phyloP scores from a whole-genome alignment of 2,113 vertebrate genomes.

The Laterallus jamaicensis region DNA sequence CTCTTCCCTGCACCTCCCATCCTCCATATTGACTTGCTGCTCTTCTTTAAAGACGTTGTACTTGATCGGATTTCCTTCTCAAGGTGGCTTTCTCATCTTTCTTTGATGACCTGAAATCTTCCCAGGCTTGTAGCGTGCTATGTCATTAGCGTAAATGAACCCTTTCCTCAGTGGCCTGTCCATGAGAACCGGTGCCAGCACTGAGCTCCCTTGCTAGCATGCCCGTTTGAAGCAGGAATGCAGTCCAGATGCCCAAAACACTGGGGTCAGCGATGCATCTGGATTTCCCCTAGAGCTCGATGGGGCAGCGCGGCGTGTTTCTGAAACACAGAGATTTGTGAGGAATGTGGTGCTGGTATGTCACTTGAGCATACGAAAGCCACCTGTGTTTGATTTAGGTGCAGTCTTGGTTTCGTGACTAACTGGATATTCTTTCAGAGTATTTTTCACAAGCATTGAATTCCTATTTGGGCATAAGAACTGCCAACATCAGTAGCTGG shows the following conservation, averaged over 20 bases:
- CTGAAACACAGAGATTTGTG: not conserved
- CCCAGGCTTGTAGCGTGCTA: not conserved
- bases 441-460: not conserved
- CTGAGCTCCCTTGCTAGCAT: conserved; percentile 3
- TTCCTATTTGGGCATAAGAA: not conserved
- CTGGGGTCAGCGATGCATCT: not conserved
- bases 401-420: not conserved
- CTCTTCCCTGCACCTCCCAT: not conserved
- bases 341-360: conserved; percentile 37
- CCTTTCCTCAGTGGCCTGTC: not conserved
- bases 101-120: conserved; percentile 30
- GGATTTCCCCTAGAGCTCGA: conserved; percentile 38
- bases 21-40: not conserved
- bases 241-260: conserved; percentile 33
- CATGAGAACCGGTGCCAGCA: not conserved
- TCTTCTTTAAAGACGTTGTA: not conserved
- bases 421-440: not conserved
- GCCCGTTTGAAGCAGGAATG: conserved; percentile 33
- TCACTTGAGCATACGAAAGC: not conserved
- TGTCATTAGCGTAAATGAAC: not conserved
- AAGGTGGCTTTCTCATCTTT: conserved; percentile 5
- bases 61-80: not conserved
- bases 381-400: conserved; percentile 65
- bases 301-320: not conserved
- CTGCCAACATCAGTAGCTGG: not conserved